These are phyloP conservation scores for Nomada lathburiana DNA, from an alignment of 2,888 invertebrate species.

Conservation along the genomic window DNA sequence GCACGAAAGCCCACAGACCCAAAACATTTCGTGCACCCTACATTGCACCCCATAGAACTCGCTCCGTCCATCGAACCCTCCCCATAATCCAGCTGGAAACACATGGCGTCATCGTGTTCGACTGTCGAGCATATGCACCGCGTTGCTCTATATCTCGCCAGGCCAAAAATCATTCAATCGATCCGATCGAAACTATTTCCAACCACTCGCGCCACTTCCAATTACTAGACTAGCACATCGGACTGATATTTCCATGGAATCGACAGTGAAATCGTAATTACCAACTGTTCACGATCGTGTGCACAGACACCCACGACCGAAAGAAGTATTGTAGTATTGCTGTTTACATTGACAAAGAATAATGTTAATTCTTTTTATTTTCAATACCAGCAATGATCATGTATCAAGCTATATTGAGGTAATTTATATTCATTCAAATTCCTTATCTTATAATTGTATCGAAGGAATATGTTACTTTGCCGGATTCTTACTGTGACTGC, in stretches of 20 bases:
- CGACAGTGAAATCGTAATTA: too few species aligned
- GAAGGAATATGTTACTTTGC: too few species aligned
- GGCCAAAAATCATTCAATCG: conserved; percentile 65
- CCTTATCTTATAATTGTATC: too few species aligned
- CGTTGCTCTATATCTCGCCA: conserved; percentile 44
- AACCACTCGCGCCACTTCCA: conserved; percentile 20
- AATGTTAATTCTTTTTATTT: too few species aligned
- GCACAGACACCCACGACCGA: too few species aligned
- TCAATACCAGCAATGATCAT: too few species aligned
- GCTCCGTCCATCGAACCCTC: conserved; percentile 52
- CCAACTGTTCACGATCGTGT: too few species aligned
- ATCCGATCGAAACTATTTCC: conserved; percentile 23
- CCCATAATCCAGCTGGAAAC: conserved; percentile 80
- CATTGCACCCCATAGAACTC: conserved; percentile 37
- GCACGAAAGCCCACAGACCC: conserved; percentile 62
- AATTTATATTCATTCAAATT: too few species aligned
- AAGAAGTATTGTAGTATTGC: too few species aligned
- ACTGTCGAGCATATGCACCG: conserved; percentile 67
- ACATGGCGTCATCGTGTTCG: conserved; percentile 79
- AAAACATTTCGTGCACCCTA: conserved; percentile 66
- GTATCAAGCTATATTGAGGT: too few species aligned
- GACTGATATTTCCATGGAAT: conserved; percentile 11
- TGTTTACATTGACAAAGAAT: too few species aligned
- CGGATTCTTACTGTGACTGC: too few species aligned
- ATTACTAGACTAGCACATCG: conserved; percentile 30